A percentile compares a stretch with the other conserved stretches of the same genome.
Conservation (phyloP, 2,113 vertebrate species). For the Quiscalus mexicanus region DNA sequence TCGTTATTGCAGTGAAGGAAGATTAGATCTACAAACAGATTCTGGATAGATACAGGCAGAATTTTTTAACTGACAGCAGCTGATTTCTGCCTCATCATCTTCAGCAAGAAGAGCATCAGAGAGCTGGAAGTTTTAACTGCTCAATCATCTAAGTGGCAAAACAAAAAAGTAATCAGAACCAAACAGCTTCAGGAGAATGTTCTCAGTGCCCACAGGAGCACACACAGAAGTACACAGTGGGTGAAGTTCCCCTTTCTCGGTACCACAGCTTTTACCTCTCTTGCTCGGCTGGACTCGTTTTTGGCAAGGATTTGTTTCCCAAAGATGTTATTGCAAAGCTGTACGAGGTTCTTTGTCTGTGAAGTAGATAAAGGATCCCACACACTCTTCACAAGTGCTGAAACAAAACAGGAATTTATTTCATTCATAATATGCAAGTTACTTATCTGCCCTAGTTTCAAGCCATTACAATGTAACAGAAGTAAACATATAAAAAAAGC, state of each 20-base stretch:
- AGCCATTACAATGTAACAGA: neutral
- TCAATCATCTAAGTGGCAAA: no score
- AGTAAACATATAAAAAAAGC: neutral
- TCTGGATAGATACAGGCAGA: neutral
- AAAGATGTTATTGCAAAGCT: slow-evolving; percentile 78
- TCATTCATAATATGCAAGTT: neutral
- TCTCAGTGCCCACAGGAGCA: neutral
- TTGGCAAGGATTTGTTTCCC: slow-evolving; percentile 77
- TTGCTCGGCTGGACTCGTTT: slow-evolving; percentile 77
- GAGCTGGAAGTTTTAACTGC: neutral
- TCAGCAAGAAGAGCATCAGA: neutral
- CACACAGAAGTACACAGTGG: accelerated
- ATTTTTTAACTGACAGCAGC: neutral
- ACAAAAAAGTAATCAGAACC: neutral
- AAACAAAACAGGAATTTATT: neutral
- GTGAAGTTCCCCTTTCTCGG: neutral
- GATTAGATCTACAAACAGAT: neutral
- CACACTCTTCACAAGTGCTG: slow-evolving; percentile 83
- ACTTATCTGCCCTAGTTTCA: neutral
- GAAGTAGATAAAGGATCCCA: slow-evolving; percentile 90
- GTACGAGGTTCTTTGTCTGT: slow-evolving; percentile 82
- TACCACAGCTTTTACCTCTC: slow-evolving; percentile 77
- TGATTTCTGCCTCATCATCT: neutral
- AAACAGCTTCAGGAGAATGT: neutral
- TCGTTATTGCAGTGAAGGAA: neutral